Evolutionary conservation across 2,797 vertebrate genomes (phyloP).

Genomic region (Sebastes hopkinsi): DNA sequence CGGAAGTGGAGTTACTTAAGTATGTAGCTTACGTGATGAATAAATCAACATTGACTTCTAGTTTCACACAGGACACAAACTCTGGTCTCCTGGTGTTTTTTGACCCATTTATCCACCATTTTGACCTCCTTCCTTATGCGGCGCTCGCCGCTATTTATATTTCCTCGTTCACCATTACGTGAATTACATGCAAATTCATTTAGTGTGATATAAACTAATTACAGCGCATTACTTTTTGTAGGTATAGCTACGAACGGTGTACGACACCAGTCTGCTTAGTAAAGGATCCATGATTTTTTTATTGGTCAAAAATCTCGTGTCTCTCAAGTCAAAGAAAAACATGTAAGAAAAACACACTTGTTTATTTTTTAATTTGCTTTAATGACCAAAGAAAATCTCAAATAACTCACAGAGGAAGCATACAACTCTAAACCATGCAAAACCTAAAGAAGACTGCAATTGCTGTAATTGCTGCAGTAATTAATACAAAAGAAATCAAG

Average conservation of each 20-base stretch:
- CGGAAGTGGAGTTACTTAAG: too few species aligned
- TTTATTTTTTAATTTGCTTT: neutral
- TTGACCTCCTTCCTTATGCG: rapidly evolving
- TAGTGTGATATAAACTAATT: too few species aligned
- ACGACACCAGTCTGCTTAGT: neutral
- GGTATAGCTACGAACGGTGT: too few species aligned
- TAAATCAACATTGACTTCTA: too few species aligned
- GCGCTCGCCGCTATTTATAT: too few species aligned
- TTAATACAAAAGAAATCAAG: neutral
- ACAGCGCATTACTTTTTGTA: too few species aligned
- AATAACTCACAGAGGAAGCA: neutral
- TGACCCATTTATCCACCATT: too few species aligned
- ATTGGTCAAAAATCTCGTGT: neutral
- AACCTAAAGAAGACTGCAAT: neutral
- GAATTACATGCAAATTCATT: too few species aligned
- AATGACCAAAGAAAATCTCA: neutral
- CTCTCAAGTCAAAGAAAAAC: neutral
- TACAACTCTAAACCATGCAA: neutral
- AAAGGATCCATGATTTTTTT: neutral
- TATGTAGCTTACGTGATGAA: too few species aligned
- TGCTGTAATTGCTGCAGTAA: too few species aligned
- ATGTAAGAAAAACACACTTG: neutral
- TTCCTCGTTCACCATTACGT: too few species aligned
- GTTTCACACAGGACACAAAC: rapidly evolving
- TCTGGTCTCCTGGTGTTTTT: rapidly evolving